A percentile compares a stretch with the other conserved stretches of the same genome.
These are phyloP conservation scores for Podarcis siculus DNA, from an alignment of 2,797 vertebrate genomes.

Conservation along the genomic window DNA sequence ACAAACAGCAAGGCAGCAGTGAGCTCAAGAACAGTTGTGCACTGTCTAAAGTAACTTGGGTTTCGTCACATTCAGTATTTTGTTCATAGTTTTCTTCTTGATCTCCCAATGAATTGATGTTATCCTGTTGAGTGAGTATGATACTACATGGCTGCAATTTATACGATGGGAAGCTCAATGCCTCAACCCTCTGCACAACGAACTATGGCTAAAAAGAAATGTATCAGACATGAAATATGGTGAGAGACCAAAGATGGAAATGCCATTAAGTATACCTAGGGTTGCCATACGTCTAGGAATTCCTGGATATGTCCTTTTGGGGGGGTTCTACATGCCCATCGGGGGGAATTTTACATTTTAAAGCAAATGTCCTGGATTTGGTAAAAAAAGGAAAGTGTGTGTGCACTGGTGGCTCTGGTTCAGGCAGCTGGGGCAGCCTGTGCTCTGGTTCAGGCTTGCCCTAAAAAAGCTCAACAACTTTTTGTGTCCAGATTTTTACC, in stretches of 20 bases:
- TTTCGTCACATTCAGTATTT: neutral
- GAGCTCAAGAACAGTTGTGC: fast-evolving
- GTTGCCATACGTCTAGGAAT: too few species aligned
- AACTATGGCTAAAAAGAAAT: fast-evolving
- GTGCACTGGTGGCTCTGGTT: too few species aligned
- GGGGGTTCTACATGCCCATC: too few species aligned
- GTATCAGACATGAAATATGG: fast-evolving
- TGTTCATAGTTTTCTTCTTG: neutral
- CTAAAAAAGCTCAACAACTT: too few species aligned
- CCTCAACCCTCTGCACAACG: fast-evolving
- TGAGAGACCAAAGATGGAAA: neutral
- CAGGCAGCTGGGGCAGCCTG: too few species aligned
- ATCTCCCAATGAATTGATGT: neutral
- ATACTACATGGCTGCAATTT: neutral
- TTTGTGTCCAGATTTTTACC: neutral
- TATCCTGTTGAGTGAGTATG: neutral
- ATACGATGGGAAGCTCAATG: neutral
- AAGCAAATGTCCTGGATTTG: too few species aligned
- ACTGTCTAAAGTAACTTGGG: neutral
- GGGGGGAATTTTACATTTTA: too few species aligned
- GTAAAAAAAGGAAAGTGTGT: too few species aligned
- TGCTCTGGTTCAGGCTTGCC: too few species aligned
- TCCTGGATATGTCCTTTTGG: too few species aligned
- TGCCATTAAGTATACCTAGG: fast-evolving
- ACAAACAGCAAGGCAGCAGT: neutral